Evolutionary conservation across 2,113 vertebrate genomes (phyloP).

Genomic region (Guaruba guarouba): DNA sequence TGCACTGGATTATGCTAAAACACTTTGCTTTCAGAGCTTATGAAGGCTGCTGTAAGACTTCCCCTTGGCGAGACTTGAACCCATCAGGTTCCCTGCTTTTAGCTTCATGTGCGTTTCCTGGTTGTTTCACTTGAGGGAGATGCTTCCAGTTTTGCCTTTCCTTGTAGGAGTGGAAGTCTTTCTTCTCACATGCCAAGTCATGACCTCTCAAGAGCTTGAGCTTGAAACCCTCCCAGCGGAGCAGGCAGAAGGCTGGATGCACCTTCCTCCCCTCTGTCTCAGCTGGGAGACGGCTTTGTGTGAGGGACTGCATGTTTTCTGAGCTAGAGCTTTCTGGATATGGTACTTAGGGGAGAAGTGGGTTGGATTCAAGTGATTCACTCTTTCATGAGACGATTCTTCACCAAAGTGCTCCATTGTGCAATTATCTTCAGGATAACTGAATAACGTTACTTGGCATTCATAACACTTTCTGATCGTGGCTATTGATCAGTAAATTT

Average conservation of each 20-base stretch:
- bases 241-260: neutral
- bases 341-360: neutral
- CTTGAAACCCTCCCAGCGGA: neutral
- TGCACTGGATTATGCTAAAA: neutral
- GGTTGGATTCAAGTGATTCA: neutral
- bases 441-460: neutral
- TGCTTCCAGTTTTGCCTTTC: neutral
- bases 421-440: neutral
- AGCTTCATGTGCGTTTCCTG: neutral
- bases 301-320: rapidly evolving
- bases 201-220: neutral
- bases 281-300: neutral
- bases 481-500: neutral
- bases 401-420: neutral
- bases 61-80: neutral
- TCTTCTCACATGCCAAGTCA: neutral
- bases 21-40: neutral
- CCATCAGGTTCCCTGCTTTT: neutral
- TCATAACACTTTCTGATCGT: neutral
- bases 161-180: neutral
- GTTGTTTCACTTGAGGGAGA: neutral
- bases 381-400: neutral
- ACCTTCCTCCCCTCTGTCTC: neutral
- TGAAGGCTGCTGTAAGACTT: neutral
- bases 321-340: neutral